Base-by-base conservation (phyloP, 2,113 vertebrate species). In the Burhinus oedicnemus region DNA sequence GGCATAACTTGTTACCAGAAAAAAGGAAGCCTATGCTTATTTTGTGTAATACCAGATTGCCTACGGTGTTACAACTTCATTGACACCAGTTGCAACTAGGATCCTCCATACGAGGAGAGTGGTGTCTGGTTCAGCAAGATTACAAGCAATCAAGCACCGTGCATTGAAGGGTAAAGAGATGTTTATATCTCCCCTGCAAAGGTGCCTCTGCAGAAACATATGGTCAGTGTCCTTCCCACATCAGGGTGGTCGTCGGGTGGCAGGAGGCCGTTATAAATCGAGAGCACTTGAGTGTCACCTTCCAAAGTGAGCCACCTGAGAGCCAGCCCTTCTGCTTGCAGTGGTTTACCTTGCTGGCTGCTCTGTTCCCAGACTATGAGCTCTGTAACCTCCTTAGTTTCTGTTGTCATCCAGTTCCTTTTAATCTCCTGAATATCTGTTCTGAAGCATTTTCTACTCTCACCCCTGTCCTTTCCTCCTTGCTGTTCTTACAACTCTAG, bases 231-330 rank as follows among this genome's bases (percentile, higher is more conserved):
- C 40, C 57, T 80, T 55, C 66, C 40, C n/a, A 8, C 17, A 5
- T 32, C 17, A 30, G 51, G 49, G 42, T 26, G 40, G 40, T 42
- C 30, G 23, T 7, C 34, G 38, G 49, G 57, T 29, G 25, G 58
- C 76, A n/a, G 47, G 42, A 44, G 49, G 66, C 8, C 57, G 4
- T 27, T 1, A 1, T 11, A 17, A 9, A 32, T n/a, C 0, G 5
- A 32, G 60, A n/a, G 30, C n/a, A 7, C 22, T 25, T 12, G 22
- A 51, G 49, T 51, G 25, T 25, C 22, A 25, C 49, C 49, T 12
- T 51, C 49, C 49, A 51, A 51, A 51, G 23, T 13, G 49, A 51
- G 12, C 22, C 49, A 23, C 49, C 49, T 7, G 49, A 51, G 49
- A 51, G 49, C 49, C 49, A 51, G 49, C 49, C 22, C 49, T 51